Base-by-base conservation (phyloP, 2,113 vertebrate species). In the Peromyscus californicus region DNA sequence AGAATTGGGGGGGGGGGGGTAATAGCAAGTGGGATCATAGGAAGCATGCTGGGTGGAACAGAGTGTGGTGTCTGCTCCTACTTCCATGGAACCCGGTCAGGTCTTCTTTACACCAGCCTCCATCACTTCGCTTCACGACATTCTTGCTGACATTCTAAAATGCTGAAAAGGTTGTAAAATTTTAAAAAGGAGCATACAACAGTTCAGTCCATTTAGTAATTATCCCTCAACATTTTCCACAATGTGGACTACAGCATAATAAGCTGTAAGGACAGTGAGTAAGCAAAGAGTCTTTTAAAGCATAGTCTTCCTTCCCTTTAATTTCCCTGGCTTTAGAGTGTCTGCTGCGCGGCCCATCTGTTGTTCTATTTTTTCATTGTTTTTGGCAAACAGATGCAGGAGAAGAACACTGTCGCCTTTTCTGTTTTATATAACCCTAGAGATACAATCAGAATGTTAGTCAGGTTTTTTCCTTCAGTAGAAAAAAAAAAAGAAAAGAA, bases 351-450 rank as follows among this genome's bases (percentile, higher is more conserved):
- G 65, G 90, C 59, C 97, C 90, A 95, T 97, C 96, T 98, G 97
- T 91, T 95, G 78, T 84, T 96, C 97, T 94, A 94, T 96, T 97
- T 94, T 84, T 94, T 84, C 61, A 96, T 93, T 97, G 87, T 57
- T 96, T 96, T 94, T 96, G 86, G 90, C 87, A 97, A 98, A 93
- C 90, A 97, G 93, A 95, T 79, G 67, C 67, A 95, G 22, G 61
- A 95, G 87, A 74, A 82, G 93, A 97, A 94, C 67, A 87, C 84
- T 80, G 85, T 89, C 82, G 83, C 89, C 45, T 94, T 95, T 97
- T 97, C 90, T 95, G 72, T 76, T 97, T 96, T 97, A 93, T 75
- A 63, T 93, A 97, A 98, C 61, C 83, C 78, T 78, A 92, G 90
- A 74, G 63, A 93, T 33, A 91, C 89, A 94, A 95, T 89, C 72